Percentiles rank a stretch among this genome's conserved stretches.
Conservation (phyloP, 2,113 vertebrate genomes). For the Microcebus griseorufus region DNA sequence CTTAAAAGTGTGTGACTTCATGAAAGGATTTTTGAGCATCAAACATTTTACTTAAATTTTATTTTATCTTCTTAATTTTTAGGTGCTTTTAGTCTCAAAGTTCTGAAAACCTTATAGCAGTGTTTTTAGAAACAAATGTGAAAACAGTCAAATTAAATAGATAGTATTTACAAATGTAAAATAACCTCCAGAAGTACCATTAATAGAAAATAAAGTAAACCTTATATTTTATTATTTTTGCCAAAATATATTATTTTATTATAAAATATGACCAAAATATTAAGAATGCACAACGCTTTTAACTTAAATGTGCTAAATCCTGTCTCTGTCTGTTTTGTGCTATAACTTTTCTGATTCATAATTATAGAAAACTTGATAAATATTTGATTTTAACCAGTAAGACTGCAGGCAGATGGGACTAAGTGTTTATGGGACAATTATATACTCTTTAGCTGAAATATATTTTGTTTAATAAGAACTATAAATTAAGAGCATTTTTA, state of each 20-base stretch:
- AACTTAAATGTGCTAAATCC: constrained; percentile 75
- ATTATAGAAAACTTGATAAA: constrained; percentile 77
- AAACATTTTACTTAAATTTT: constrained; percentile 56
- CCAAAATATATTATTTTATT: constrained; percentile 84
- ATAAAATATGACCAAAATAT: constrained; percentile 85
- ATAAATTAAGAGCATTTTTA: constrained; percentile 76
- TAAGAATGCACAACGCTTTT: constrained; percentile 84
- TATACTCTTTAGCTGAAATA: constrained; percentile 84
- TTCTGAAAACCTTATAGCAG: constrained; percentile 76
- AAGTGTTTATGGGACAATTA: constrained; percentile 80
- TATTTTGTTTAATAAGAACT: constrained; percentile 84
- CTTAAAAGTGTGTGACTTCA: constrained; percentile 71
- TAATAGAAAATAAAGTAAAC: constrained; percentile 71
- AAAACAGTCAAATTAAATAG: constrained; percentile 60
- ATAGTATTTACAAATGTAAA: constrained; percentile 72
- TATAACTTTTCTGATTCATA: constrained; percentile 79
- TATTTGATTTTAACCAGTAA: constrained; percentile 82
- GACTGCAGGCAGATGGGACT: constrained; percentile 66
- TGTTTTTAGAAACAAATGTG: constrained; percentile 76
- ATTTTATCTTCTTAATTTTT: constrained; percentile 60
- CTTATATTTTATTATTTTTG: constrained; percentile 80
- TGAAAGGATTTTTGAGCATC: constrained; percentile 74
- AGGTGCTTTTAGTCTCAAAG: constrained; percentile 82
- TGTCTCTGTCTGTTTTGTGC: constrained; percentile 80
- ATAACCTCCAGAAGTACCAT: constrained; percentile 77